Evolutionary conservation across 1,140 invertebrate genomes (phyloP).

Genomic region (Proales similis): DNA sequence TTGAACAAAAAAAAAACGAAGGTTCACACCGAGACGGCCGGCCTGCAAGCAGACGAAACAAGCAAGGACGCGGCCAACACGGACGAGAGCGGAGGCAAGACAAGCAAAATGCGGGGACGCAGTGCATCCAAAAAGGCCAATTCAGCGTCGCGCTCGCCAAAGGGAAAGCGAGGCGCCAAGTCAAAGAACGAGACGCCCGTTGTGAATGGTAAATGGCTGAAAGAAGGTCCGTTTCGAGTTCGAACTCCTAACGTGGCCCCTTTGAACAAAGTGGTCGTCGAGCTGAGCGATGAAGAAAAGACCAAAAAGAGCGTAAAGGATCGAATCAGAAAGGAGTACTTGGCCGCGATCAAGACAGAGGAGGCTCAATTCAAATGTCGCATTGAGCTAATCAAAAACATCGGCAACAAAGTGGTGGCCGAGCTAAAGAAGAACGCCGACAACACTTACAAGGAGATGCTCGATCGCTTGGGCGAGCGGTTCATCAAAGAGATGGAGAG

Average conservation of each 20-base stretch:
- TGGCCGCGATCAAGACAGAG: constrained; percentile 46
- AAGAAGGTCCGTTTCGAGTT: too few species aligned
- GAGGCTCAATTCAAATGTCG: constrained; percentile 44
- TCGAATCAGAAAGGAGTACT: constrained; percentile 48
- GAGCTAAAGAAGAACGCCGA: constrained; percentile 49
- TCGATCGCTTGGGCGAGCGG: constrained; percentile 51
- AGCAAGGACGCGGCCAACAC: constrained; percentile 48
- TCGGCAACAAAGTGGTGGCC: constrained; percentile 43
- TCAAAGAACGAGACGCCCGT: constrained; percentile 42
- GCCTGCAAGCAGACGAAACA: not conserved
- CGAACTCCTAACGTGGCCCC: too few species aligned
- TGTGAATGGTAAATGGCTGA: not conserved
- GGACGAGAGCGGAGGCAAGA: constrained; percentile 44
- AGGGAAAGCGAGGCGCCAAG: constrained; percentile 42
- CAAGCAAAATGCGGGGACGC: constrained; percentile 44
- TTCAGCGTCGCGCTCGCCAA: constrained; percentile 38
- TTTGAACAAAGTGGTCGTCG: too few species aligned
- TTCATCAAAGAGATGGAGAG: constrained; percentile 52
- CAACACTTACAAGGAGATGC: constrained; percentile 48
- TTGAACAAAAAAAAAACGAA: too few species aligned
- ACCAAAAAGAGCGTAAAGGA: constrained; percentile 43
- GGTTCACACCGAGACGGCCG: too few species aligned
- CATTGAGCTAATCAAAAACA: constrained; percentile 45
- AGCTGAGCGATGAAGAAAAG: constrained; percentile 48
- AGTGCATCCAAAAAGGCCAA: constrained; percentile 40